Base-by-base conservation (phyloP, 2,888 invertebrate species). In the Hanleya hanleyi region DNA sequence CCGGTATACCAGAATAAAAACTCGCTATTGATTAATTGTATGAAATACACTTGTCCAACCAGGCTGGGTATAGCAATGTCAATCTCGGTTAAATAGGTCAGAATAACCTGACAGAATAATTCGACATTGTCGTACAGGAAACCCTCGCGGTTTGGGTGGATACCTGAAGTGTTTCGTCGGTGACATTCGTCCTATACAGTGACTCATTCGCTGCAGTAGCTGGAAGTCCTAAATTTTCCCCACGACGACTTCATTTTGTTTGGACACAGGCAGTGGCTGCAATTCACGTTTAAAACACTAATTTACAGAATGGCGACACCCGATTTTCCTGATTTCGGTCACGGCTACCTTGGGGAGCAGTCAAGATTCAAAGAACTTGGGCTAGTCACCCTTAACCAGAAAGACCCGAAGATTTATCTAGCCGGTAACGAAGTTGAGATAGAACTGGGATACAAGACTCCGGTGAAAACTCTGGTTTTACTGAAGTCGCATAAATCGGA, bases 271-370 rank as follows among this genome's bases (percentile, higher is more conserved):
- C n/a, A n/a, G n/a, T n/a, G n/a, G n/a, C n/a, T n/a, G n/a, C n/a
- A n/a, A n/a, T n/a, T n/a, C n/a, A n/a, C n/a, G n/a, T n/a, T n/a
- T n/a, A n/a, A n/a, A n/a, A n/a, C n/a, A n/a, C n/a, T n/a, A n/a
- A n/a, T n/a, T n/a, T n/a, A n/a, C n/a, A n/a, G n/a, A n/a, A n/a
- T n/a, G n/a, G n/a, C n/a, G n/a, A n/a, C n/a, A n/a, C 22, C 18
- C 9, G 64, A 64, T 37, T 37, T 64, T 18, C 87, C 85, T 37
- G 81, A 84, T 1, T 51, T 87, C 47, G 84, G 85, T 32, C 66
- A 78, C 1, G 86, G 86, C 1, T 85, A 84, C 67, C 75, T 87
- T 65, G 87, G 87, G 22, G 72, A 78, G n/a, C 87, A 87, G 77
- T 82, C 83, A 18, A 86, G 84, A 74, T 87, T 86, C 67, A 61